Conservation (phyloP, 1,140 invertebrate genomes). For the Brachionus asplanchnoidis region DNA sequence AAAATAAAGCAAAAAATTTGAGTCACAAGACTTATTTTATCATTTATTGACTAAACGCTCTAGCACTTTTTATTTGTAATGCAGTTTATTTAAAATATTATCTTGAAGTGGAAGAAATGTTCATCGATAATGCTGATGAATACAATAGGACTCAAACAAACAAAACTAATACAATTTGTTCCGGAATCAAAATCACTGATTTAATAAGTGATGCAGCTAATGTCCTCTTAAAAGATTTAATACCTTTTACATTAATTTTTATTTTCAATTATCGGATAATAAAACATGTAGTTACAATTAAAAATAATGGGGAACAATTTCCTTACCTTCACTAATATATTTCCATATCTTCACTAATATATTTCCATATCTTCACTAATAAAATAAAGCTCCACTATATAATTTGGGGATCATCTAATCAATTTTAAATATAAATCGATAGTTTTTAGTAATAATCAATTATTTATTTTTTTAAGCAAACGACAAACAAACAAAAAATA, state of each 20-base stretch:
- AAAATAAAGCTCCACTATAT: too few species aligned
- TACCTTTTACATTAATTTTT: conserved; percentile 2
- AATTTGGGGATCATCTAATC: too few species aligned
- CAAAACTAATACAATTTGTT: neutral
- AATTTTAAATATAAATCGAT: too few species aligned
- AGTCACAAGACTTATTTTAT: neutral
- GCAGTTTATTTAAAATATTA: neutral
- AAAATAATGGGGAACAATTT: too few species aligned
- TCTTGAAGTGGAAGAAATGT: neutral
- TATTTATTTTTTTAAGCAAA: too few species aligned
- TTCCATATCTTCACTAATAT: too few species aligned
- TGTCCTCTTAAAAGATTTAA: neutral
- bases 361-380: too few species aligned
- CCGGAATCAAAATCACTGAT: neutral
- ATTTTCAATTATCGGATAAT: neutral
- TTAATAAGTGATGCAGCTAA: neutral
- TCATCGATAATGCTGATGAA: neutral
- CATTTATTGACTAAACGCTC: neutral
- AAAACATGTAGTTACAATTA: neutral
- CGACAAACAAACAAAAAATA: too few species aligned
- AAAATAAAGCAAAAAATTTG: neutral
- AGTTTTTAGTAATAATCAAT: too few species aligned
- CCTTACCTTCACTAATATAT: too few species aligned
- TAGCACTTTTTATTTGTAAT: neutral
- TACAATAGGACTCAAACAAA: neutral